Conservation (phyloP, 1,140 invertebrate genomes). For the Nomia melanderi region DNA sequence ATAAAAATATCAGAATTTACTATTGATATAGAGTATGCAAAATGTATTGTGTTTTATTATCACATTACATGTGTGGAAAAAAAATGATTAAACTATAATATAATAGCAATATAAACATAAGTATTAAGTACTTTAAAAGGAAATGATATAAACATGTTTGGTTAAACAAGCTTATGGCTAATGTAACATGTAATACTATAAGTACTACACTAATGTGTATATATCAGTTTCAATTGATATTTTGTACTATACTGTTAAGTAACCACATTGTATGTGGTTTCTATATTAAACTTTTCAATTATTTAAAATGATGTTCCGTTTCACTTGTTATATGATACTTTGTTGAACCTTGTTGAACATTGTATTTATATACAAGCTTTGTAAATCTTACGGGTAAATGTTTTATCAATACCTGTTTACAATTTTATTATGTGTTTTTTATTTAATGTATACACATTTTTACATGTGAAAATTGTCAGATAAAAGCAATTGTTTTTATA, state of each 20-base stretch:
- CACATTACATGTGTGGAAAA: slow-evolving; percentile 3
- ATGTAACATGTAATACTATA: slow-evolving; percentile 50
- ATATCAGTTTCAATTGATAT: slow-evolving; percentile 35
- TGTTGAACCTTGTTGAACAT: slow-evolving; percentile 17
- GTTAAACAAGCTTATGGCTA: slow-evolving; percentile 25
- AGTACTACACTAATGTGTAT: slow-evolving; percentile 21
- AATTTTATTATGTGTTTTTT: slow-evolving; percentile 36
- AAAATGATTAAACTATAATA: slow-evolving; percentile 11
- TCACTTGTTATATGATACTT: slow-evolving; percentile 34
- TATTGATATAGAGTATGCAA: background rate
- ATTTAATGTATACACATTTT: slow-evolving; percentile 44
- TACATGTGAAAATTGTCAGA: slow-evolving; percentile 23
- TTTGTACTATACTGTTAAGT: slow-evolving; percentile 40
- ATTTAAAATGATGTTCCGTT: slow-evolving; percentile 6
- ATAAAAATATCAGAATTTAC: background rate
- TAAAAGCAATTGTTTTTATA: slow-evolving; percentile 40
- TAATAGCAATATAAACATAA: slow-evolving; percentile 31
- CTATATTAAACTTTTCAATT: slow-evolving; percentile 11
- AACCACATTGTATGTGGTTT: slow-evolving; percentile 19
- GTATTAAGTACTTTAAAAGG: slow-evolving; percentile 38
- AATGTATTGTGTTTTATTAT: slow-evolving; percentile 11
- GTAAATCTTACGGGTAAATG: slow-evolving; percentile 26
- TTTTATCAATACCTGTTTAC: slow-evolving; percentile 16
- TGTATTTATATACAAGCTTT: slow-evolving; percentile 45
- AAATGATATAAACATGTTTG: slow-evolving; percentile 21